Conservation (phyloP, 1,140 invertebrate genomes). For the Drosophila pandora region DNA sequence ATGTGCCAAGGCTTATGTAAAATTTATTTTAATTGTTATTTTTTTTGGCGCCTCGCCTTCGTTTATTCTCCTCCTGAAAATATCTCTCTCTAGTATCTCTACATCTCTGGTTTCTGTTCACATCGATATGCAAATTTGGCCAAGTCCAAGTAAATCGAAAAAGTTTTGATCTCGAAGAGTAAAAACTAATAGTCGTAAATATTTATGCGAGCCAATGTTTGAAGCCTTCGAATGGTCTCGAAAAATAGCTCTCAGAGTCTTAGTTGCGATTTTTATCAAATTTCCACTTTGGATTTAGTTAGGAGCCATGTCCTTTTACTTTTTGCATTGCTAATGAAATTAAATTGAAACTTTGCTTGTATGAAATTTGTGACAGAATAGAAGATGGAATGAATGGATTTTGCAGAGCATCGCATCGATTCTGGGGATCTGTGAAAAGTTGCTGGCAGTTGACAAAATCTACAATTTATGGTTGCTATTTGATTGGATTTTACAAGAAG, state of each 20-base stretch:
- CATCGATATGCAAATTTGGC: conserved; percentile 73
- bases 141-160: conserved; percentile 63
- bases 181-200: conserved; percentile 79
- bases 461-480: background rate
- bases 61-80: too few relatives aligned
- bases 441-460: background rate
- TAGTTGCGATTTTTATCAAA: conserved; percentile 67
- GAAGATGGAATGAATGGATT: conserved; percentile 20
- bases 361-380: conserved; percentile 27
- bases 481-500: background rate
- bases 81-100: background rate
- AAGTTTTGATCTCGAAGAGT: conserved; percentile 63
- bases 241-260: conserved; percentile 43
- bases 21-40: conserved; percentile 76
- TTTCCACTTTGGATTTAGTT: conserved; percentile 33
- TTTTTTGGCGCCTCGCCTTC: conserved; percentile 13
- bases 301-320: conserved; percentile 7
- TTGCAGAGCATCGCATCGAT: conserved; percentile 15
- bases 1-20: conserved; percentile 52
- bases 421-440: conserved; percentile 13
- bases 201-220: conserved; percentile 65
- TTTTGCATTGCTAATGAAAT: conserved; percentile 68
- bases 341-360: conserved; percentile 64
- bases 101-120: background rate
- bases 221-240: conserved; percentile 57